Evolutionary conservation across 2,888 invertebrate genomes (phyloP).

Genomic region (Phyto melanocephala): DNA sequence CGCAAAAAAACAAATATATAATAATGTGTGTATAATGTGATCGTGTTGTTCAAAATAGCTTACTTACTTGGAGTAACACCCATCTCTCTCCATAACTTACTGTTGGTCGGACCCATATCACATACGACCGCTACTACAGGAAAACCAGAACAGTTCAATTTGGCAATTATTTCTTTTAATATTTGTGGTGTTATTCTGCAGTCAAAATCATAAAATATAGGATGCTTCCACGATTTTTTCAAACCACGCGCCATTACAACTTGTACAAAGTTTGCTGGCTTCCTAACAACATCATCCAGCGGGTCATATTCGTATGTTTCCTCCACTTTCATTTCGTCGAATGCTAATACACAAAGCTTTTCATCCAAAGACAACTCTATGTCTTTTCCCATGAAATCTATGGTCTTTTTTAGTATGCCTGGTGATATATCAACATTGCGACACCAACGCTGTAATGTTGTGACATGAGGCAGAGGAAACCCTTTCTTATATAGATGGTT

Average conservation of each 20-base stretch:
- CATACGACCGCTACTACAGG: slow-evolving; percentile 21
- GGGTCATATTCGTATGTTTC: not conserved
- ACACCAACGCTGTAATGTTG: not conserved
- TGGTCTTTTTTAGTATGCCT: not conserved
- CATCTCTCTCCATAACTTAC: slow-evolving; percentile 47
- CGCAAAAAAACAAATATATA: not conserved
- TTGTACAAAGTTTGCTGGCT: too few species aligned
- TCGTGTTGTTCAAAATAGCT: not conserved
- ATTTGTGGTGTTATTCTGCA: slow-evolving; percentile 9
- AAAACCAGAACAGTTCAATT: slow-evolving; percentile 8
- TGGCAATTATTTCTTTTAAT: not conserved
- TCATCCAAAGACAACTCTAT: not conserved
- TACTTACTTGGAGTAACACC: slow-evolving; percentile 24
- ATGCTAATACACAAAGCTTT: not conserved
- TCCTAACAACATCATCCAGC: too few species aligned
- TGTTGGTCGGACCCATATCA: slow-evolving; percentile 39
- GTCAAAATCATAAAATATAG: too few species aligned
- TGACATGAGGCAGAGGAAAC: too few species aligned
- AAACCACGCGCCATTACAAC: too few species aligned
- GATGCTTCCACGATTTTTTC: too few species aligned
- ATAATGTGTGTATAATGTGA: too few species aligned
- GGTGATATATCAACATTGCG: not conserved
- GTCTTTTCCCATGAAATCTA: not conserved
- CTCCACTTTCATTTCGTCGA: not conserved
- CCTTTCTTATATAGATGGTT: too few species aligned